Conservation (phyloP, 30 jellyfish, hydroid and myxozoan species). For the Clytia hemisphaerica region DNA sequence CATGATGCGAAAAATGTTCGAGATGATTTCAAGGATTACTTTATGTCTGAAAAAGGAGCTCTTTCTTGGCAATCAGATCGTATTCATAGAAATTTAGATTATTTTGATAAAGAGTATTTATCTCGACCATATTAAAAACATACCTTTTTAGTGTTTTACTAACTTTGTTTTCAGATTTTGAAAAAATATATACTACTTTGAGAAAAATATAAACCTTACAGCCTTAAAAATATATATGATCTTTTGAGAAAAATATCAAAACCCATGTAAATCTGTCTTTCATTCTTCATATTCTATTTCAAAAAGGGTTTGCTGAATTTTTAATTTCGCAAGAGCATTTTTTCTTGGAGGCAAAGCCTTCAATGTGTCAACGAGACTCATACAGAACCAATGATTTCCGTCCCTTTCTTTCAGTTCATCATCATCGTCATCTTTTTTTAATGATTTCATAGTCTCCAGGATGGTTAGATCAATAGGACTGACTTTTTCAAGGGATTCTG, state of each 20-base stretch:
- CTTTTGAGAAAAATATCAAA: no score
- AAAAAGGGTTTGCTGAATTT: background rate
- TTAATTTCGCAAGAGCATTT: background rate
- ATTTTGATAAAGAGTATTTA: no score
- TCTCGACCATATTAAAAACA: no score
- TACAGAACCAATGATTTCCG: background rate
- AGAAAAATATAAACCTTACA: no score
- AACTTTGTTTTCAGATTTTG: no score
- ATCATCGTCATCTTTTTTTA: background rate
- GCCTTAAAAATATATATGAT: no score
- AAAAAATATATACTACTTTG: no score
- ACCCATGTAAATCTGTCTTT: no score
- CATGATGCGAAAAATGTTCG: constrained; percentile 55
- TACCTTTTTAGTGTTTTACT: no score
- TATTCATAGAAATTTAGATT: no score
- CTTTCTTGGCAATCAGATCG: constrained; percentile 75
- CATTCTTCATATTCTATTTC: background rate
- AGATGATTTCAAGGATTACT: constrained; percentile 59
- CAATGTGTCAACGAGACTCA: background rate
- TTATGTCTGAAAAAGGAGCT: constrained; percentile 38
- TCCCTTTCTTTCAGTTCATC: background rate
- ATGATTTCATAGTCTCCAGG: background rate
- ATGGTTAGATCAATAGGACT: background rate
- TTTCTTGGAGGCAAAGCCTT: background rate
- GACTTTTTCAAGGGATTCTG: background rate